Base-by-base conservation (phyloP, 2,113 vertebrate species). In the Catagonus wagneri region DNA sequence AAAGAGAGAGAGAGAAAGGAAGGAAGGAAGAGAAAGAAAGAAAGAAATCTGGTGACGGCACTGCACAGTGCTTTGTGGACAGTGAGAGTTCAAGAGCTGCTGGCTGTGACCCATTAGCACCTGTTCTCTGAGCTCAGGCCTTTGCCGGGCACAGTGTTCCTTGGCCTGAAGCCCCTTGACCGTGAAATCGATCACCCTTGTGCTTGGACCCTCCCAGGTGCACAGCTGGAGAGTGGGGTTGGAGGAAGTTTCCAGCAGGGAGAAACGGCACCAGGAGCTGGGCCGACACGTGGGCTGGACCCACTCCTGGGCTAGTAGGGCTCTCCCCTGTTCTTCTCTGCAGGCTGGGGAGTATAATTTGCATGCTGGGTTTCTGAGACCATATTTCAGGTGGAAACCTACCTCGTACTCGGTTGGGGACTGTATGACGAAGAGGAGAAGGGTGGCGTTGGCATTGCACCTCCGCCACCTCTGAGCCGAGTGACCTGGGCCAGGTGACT, bases 51-150 rank as follows among this genome's bases (percentile, higher is more conserved):
- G 13, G 39, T 27, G 1, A 3, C 20, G 29, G 32, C 7, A 5
- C 17, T 27, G 60, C 27, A 1, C 12, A 0, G 15, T 4, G 74
- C 19, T 1, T 1, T 25, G 86, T 14, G 34, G 7, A 15, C 5
- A 17, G 19, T 3, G 36, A 8, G 50, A 2, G 0, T 3, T 2
- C 10, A 25, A 1, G 3, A 3, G 7, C 76, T 15, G 25, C 7
- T 36, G 39, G 9, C 20, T 4, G 7, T 0, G 17, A 34, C 15
- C 12, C 17, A 13, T 10, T 0, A 3, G 2, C 66, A 13, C 17
- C 0, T 2, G 34, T 29, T 25, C 50, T 50, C 60, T 11, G 81
- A 75, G 32, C 27, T n/a, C 60, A 29, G 65, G 20, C 25, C 74
- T 61, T 29, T 2, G 0, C 29, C 3, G 7, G 29, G 61, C 20